Evolutionary conservation across 2,888 invertebrate genomes (phyloP).

Genomic region (Acanthoscelides obtectus): DNA sequence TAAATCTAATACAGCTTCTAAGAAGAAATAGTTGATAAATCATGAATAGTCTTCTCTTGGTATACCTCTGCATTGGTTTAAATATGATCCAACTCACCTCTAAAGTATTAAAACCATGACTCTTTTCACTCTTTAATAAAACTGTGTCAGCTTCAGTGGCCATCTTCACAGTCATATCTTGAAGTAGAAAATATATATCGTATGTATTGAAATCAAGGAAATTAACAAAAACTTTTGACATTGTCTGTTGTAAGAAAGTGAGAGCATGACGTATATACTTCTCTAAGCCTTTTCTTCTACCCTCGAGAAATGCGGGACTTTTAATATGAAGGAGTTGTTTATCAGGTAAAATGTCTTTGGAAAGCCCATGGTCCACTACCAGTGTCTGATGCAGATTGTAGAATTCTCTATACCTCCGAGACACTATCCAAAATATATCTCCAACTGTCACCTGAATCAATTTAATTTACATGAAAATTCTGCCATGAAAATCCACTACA

Average conservation of each 20-base stretch:
- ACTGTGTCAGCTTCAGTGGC: conserved; percentile 69
- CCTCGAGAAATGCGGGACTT: conserved; percentile 81
- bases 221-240: conserved; percentile 76
- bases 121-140: conserved; percentile 54
- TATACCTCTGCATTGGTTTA: neutral
- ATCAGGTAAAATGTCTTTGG: conserved; percentile 83
- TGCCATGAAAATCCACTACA: too few species aligned
- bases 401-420: conserved; percentile 87
- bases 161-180: conserved; percentile 74
- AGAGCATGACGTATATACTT: conserved; percentile 76
- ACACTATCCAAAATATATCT: conserved; percentile 75
- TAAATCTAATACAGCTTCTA: too few species aligned
- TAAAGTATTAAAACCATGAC: conserved; percentile 70
- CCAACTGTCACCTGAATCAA: conserved; percentile 65
- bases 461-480: too few species aligned
- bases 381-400: conserved; percentile 80
- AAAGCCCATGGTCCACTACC: conserved; percentile 73
- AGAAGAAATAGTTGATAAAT: too few species aligned
- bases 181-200: conserved; percentile 82
- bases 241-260: conserved; percentile 67
- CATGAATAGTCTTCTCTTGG: neutral
- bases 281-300: conserved; percentile 73
- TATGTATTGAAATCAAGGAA: conserved; percentile 88
- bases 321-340: conserved; percentile 91
- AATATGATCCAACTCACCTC: conserved; percentile 54